phyloP scores from a whole-genome alignment of 2,797 vertebrate species.

The Danio kyathit region DNA sequence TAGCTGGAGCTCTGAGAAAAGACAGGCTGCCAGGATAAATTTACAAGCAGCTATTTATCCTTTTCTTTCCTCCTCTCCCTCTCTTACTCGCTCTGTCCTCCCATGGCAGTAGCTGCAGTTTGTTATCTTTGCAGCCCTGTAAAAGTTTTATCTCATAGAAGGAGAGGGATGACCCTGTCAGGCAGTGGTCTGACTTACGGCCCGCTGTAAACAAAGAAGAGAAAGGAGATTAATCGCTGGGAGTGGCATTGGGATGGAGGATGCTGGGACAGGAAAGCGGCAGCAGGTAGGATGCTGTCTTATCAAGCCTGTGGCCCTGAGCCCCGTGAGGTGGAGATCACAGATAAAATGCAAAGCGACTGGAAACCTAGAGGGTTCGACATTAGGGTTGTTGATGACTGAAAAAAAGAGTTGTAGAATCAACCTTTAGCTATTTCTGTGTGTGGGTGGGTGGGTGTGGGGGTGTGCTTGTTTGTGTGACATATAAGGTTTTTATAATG shows the following conservation, averaged over 20 bases:
- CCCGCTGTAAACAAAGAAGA: slow-evolving; percentile 75
- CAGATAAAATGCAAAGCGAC: neutral
- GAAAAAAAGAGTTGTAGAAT: neutral
- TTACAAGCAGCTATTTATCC: slow-evolving; percentile 74
- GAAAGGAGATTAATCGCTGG: slow-evolving; percentile 73
- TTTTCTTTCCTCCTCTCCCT: slow-evolving; percentile 60
- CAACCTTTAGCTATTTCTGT: neutral
- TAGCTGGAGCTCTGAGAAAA: slow-evolving; percentile 61
- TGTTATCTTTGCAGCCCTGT: slow-evolving; percentile 74
- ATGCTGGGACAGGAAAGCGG: slow-evolving; percentile 71
- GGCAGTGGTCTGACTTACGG: slow-evolving; percentile 71
- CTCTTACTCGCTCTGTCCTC: slow-evolving; percentile 37
- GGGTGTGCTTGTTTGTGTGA: no score
- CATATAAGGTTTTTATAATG: no score
- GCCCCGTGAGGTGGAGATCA: neutral
- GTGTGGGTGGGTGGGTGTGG: neutral
- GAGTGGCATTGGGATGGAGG: slow-evolving; percentile 66
- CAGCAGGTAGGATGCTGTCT: slow-evolving; percentile 40
- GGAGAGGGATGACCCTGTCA: slow-evolving; percentile 74
- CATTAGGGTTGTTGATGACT: slow-evolving; percentile 21
- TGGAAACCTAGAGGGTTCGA: slow-evolving; percentile 24
- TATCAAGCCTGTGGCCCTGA: neutral
- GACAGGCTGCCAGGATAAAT: slow-evolving; percentile 70
- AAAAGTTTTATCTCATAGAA: slow-evolving; percentile 77
- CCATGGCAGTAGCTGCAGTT: slow-evolving; percentile 69